Evolutionary conservation across 2,113 vertebrate species (phyloP), one percentile per base, ranked within the genome.

Genomic region (Tylochromis polylepis): DNA sequence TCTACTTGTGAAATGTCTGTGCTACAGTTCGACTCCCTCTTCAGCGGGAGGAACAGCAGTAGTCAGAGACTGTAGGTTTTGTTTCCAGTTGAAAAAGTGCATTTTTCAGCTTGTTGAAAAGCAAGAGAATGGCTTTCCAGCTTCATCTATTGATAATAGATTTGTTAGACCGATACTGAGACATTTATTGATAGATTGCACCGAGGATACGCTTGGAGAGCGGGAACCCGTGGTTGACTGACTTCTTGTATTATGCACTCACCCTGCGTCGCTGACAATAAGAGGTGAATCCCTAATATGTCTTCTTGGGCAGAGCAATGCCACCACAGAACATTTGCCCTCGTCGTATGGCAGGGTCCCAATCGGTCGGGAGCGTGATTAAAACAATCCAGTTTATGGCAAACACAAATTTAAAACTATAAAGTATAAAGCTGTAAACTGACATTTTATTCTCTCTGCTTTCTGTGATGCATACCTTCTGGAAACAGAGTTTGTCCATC

Each of bases 191-290:
- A 88, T 85, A 9, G 18, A 75, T 75, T 83, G 18, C 43, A n/a
- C 51, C 5, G 41, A 58, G 36, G 78, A 77, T 51, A 31, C 11
- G 27, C 16, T 77, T 27, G 5, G 22, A 75, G 58, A 81, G 36
- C 79, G 58, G 31, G 72, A 49, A 86, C 77, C 83, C 78, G 87
- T 53, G 86, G 82, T 93, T 58, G 80, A 90, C 72, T 87, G 79
- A 83, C 83, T 72, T 93, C 85, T 92, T 92, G 83, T 82, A 83
- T 93, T 87, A 90, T 94, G 77, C 79, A 83, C 87, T 85, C 85
- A 72, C 72, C 86, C 85, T 60, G 24, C 81, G 60, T 81, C 27
- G 86, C 57, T 87, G 82, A 80, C 86, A 85, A 70, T n/a, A 80
- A 80, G 70, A 65, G 79, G 56, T 38, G 85, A 87, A 78, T 81